A percentile compares a stretch with the other conserved stretches of the same genome.
phyloP scores from a whole-genome alignment of 92 coral and sea anemone species.

The Heteractis magnifica region DNA sequence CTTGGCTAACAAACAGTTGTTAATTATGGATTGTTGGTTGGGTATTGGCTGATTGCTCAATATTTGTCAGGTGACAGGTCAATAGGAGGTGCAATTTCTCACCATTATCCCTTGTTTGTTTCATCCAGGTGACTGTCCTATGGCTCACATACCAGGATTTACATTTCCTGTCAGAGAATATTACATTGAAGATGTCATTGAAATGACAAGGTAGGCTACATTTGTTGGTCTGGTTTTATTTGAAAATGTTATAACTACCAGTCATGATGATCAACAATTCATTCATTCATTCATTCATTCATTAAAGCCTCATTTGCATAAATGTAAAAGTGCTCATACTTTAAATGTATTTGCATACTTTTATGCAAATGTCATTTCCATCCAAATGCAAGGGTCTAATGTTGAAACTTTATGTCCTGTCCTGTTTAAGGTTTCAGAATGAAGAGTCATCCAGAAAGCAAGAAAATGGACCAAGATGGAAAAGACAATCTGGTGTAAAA shows the following conservation, averaged over 20 bases:
- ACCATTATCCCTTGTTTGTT: neutral
- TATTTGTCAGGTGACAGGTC: no score
- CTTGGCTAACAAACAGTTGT: neutral
- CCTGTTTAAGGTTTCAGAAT: constrained; percentile 15
- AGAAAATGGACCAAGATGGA: constrained; percentile 30
- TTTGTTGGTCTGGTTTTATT: no score
- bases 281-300: no score
- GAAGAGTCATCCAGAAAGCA: constrained; percentile 8
- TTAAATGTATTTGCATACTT: neutral
- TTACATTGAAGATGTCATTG: constrained; percentile 79
- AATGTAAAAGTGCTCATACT: no score
- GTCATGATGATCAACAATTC: no score
- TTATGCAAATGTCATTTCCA: neutral
- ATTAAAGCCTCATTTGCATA: no score
- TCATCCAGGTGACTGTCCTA: constrained; percentile 77
- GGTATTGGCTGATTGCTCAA: neutral
- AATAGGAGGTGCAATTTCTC: no score
- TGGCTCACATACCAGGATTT: constrained; percentile 91
- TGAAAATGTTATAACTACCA: neutral
- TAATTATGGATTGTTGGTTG: neutral
- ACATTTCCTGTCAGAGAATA: constrained; percentile 82
- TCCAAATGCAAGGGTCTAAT: no score
- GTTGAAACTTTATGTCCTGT: neutral
- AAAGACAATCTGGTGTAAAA: constrained; percentile 39
- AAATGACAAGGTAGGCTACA: constrained; percentile 65